Evolutionary conservation across 2,113 vertebrate genomes (phyloP).

Genomic region (Phaetusa simplex): DNA sequence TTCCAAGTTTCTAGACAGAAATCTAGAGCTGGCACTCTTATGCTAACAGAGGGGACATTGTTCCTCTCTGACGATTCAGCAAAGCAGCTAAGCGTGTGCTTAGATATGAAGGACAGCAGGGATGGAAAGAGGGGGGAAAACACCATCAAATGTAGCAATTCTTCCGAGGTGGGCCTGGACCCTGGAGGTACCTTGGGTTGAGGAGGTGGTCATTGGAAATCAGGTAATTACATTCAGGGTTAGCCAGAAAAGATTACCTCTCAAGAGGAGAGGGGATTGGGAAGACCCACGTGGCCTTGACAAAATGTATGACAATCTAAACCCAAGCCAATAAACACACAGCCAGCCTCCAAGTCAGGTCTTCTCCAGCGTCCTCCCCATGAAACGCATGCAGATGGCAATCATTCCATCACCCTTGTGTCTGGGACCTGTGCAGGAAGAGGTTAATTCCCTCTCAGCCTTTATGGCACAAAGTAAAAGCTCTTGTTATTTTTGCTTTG

Average conservation of each 20-base stretch:
- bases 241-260: background rate
- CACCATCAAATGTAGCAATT: background rate
- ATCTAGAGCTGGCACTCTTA: background rate
- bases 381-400: accelerated
- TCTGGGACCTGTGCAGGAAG: background rate
- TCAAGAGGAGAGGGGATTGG: background rate
- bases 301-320: background rate
- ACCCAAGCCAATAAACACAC: background rate
- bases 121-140: background rate
- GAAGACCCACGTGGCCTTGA: background rate
- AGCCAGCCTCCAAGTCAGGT: background rate
- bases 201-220: background rate
- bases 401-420: background rate
- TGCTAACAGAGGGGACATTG: background rate
- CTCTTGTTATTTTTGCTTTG: constrained; percentile 13
- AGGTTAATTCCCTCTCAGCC: constrained; percentile 16
- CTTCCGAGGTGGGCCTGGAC: background rate
- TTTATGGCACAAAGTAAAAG: background rate
- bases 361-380: background rate
- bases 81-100: background rate
- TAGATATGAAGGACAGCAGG: background rate
- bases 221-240: background rate
- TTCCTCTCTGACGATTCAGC: background rate
- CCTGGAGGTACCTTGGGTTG: background rate
- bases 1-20: background rate